Evolutionary conservation across 2,797 vertebrate species (phyloP).

Genomic region (Pachyuromys duprasi): DNA sequence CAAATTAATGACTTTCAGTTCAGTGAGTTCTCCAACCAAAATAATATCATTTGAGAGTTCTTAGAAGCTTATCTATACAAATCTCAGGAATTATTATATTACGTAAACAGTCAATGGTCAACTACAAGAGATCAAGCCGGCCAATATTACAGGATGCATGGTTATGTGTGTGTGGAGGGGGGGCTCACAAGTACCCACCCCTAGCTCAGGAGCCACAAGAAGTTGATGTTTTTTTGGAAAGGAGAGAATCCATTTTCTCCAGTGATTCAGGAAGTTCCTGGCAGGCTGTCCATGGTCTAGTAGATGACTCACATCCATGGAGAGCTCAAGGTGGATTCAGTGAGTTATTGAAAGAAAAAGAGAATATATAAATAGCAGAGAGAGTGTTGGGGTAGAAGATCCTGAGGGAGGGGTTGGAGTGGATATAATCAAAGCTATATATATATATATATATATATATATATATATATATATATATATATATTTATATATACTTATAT

Average conservation of each 20-base stretch:
- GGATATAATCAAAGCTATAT: background rate
- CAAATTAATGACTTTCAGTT: constrained; percentile 9
- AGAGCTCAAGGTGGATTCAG: background rate
- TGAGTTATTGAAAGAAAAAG: background rate
- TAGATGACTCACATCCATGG: background rate
- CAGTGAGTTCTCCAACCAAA: constrained; percentile 24
- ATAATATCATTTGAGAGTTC: background rate
- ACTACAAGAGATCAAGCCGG: background rate
- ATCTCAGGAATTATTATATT: background rate
- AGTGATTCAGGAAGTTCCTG: background rate
- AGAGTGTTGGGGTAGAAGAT: background rate
- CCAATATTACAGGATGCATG: background rate
- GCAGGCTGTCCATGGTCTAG: background rate
- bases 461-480: no score
- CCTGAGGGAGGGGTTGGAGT: background rate
- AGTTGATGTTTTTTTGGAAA: background rate
- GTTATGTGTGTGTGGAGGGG: no score
- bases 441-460: no score
- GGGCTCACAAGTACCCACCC: background rate
- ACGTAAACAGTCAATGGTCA: background rate
- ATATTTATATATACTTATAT: no score
- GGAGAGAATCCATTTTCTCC: background rate
- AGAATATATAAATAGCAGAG: background rate
- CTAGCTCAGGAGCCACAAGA: background rate
- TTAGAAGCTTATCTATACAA: background rate